Evolutionary conservation across 2,797 vertebrate species (phyloP).

Genomic region (Falco rusticolus): DNA sequence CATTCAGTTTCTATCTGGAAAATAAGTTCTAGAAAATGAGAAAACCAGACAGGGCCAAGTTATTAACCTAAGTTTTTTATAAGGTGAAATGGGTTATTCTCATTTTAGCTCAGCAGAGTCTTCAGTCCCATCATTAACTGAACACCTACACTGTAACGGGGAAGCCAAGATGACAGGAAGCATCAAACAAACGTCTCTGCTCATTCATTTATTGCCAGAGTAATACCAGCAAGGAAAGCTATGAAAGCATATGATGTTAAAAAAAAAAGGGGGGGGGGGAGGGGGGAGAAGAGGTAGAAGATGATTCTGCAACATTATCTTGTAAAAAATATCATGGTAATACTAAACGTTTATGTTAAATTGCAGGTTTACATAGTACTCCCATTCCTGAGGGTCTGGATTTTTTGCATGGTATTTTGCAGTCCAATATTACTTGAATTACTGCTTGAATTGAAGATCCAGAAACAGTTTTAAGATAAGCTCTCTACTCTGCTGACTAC

Average conservation of each 20-base stretch:
- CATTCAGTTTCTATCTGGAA: constrained; percentile 28
- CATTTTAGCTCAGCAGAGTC: not conserved
- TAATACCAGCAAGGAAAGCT: not conserved
- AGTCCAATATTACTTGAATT: not conserved
- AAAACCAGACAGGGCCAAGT: constrained; percentile 31
- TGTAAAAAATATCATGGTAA: not conserved
- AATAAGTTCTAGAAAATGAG: constrained; percentile 57
- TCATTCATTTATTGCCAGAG: not conserved
- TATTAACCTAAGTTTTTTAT: constrained; percentile 52
- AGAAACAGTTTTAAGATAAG: not conserved
- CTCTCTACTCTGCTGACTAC: not conserved
- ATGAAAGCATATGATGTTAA: not conserved
- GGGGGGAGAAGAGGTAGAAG: not conserved
- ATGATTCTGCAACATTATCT: not conserved
- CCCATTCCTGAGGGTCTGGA: not conserved
- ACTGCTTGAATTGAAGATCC: not conserved
- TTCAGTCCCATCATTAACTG: constrained; percentile 23
- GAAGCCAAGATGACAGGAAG: not conserved
- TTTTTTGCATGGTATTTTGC: not conserved
- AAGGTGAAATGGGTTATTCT: constrained; percentile 23
- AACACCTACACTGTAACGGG: not conserved
- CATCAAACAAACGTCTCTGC: not conserved
- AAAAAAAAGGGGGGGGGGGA: not conserved
- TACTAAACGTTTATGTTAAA: not conserved
- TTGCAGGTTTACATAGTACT: not conserved